Conservation (phyloP, 2,888 invertebrate genomes). For the Clivina fossor region DNA sequence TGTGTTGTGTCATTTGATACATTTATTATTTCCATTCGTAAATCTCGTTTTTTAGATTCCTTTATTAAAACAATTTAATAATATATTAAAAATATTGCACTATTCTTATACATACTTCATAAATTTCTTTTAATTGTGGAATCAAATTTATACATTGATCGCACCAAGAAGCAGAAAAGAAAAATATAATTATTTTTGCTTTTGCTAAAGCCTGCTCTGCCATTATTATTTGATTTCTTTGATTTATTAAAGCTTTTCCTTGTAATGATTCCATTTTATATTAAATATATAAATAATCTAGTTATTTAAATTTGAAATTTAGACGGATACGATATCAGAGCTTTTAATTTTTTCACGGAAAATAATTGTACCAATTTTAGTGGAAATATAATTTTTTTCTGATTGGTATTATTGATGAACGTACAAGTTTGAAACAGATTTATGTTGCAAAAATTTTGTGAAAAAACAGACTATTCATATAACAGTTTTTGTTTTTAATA, state of each 20-base stretch:
- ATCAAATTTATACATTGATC: slow-evolving; percentile 40
- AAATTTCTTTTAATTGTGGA: slow-evolving; percentile 41
- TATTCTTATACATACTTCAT: slow-evolving; percentile 39
- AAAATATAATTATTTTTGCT: slow-evolving; percentile 42
- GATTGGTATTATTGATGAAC: too few species aligned
- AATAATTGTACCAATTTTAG: too few species aligned
- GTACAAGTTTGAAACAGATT: too few species aligned
- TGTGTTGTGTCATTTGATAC: slow-evolving; percentile 41
- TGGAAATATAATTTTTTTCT: too few species aligned
- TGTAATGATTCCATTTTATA: slow-evolving; percentile 38
- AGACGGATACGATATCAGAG: too few species aligned
- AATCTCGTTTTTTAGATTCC: slow-evolving; percentile 39
- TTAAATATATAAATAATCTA: background rate
- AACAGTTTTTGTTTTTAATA: background rate
- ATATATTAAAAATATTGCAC: background rate
- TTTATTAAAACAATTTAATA: slow-evolving; percentile 19
- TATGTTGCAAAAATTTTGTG: too few species aligned
- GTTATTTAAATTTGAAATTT: too few species aligned
- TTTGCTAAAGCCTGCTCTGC: slow-evolving; percentile 40
- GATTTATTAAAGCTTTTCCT: slow-evolving; percentile 39
- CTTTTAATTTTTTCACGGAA: too few species aligned
- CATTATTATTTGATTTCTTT: slow-evolving; percentile 35
- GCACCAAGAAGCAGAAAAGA: slow-evolving; percentile 43
- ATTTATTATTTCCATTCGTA: slow-evolving; percentile 42
- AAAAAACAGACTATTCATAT: too few species aligned